Evolutionary conservation across 2,797 vertebrate species (phyloP).

Genomic region (Phoxinus dragarum): DNA sequence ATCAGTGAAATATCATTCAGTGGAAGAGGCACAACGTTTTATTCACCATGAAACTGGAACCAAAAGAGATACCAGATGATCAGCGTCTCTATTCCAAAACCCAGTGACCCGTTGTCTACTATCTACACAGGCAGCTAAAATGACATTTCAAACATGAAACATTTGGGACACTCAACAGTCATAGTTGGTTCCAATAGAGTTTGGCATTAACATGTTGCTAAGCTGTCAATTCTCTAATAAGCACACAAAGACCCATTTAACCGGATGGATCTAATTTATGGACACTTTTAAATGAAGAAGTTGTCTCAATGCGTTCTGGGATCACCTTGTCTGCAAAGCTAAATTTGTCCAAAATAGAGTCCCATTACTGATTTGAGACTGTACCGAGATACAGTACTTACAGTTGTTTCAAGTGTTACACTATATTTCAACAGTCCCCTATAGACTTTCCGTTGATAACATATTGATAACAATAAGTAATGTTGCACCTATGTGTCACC

Average conservation of each 20-base stretch:
- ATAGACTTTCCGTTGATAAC: too few species aligned
- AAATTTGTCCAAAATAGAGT: neutral
- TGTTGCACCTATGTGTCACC: too few species aligned
- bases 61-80: constrained; percentile 57
- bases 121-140: neutral
- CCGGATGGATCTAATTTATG: neutral
- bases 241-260: neutral
- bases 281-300: neutral
- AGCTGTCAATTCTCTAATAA: neutral
- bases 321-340: neutral
- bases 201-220: neutral
- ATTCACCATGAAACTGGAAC: constrained; percentile 71
- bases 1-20: constrained; percentile 65
- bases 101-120: neutral
- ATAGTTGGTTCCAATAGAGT: neutral
- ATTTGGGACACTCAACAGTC: neutral
- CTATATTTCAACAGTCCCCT: neutral
- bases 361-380: neutral
- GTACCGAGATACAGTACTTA: too few species aligned
- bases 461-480: too few species aligned
- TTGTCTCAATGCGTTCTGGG: neutral
- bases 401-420: too few species aligned
- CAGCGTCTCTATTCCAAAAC: neutral
- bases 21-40: constrained; percentile 66
- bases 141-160: neutral